phyloP scores from a whole-genome alignment of 2,797 vertebrate genomes.

The Clarias laeviceps region DNA sequence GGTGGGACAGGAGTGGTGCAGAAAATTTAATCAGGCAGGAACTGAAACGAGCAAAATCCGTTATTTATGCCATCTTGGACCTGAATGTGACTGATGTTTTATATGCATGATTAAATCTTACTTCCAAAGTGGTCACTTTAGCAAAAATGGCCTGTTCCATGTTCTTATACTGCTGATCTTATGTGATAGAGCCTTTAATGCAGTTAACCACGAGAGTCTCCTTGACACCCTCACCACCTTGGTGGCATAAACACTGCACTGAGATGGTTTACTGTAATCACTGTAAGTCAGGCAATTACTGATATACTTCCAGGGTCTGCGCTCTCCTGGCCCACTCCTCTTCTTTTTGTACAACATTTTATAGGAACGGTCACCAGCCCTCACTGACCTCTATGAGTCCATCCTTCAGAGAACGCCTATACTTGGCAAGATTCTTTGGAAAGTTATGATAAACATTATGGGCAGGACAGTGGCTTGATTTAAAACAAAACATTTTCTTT shows the following conservation, averaged over 20 bases:
- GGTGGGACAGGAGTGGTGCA: not conserved
- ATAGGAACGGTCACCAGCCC: not conserved
- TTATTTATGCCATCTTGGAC: not conserved
- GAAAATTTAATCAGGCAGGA: conserved; percentile 10
- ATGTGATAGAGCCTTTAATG: not conserved
- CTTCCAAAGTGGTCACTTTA: not conserved
- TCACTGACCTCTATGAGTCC: not conserved
- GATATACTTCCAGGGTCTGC: not conserved
- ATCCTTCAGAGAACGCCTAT: not conserved
- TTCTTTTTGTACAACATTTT: not conserved
- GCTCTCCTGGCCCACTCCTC: not conserved
- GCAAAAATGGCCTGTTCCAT: not conserved
- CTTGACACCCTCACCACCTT: not conserved
- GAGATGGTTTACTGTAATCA: not conserved
- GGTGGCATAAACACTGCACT: not conserved
- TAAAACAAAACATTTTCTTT: not conserved
- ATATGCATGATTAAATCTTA: not conserved
- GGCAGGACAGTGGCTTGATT: not conserved
- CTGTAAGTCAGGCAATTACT: not conserved
- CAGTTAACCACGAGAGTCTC: not conserved
- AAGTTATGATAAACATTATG: not conserved
- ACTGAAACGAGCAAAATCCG: not conserved
- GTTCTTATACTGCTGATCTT: not conserved
- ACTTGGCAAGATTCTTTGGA: not conserved
- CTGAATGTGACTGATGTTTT: not conserved